Base-by-base conservation (phyloP, 1,140 invertebrate genomes). In the Spodoptera litura region DNA sequence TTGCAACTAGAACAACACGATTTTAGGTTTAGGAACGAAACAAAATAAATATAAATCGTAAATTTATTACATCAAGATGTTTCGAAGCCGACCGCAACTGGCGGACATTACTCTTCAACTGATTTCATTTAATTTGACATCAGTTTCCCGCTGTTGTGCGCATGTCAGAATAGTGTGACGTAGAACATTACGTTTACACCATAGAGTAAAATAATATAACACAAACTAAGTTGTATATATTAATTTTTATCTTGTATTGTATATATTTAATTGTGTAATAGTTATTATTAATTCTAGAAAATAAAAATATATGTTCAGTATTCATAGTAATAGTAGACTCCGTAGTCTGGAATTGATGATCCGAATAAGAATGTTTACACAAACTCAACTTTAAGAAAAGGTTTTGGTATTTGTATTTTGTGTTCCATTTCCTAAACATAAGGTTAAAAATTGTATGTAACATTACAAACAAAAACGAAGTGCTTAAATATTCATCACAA, bases 11-110 rank as follows among this genome's bases (percentile, higher is more conserved):
- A 78, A 83, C 68, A 71, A 83, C 81, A 84, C 85, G 79, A 85
- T 87, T 84, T 88, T 87, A 90, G 88, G 88, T 88, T 89, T 87
- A 85, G 80, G 85, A 84, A 83, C 79, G 78, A 85, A 86, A 89
- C 83, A 92, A 92, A 91, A 89, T 90, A 92, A 91, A 92, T 91
- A 91, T 90, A 89, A 91, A 91, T 91, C 91, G 89, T 91, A 93
- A 94, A 90, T 87, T 82, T 83, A 49, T 87, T 78, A 72, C 80
- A 82, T 79, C 74, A 79, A 81, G 78, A 79, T 73, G 77, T 83
- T 85, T 85, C 76, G 84, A 78, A 91, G 81, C 77, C 86, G 79
- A 82, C 93, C 93, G 84, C 88, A 81, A 83, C 85, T 13, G 81
- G 79, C 87, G 87, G 88, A 91, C 85, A 88, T 91, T 89, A 88